Percentiles rank a stretch among this genome's conserved stretches.
These are phyloP conservation scores for Megalops cyprinoides DNA, from an alignment of 2,797 vertebrate genomes.

Conservation along the genomic window DNA sequence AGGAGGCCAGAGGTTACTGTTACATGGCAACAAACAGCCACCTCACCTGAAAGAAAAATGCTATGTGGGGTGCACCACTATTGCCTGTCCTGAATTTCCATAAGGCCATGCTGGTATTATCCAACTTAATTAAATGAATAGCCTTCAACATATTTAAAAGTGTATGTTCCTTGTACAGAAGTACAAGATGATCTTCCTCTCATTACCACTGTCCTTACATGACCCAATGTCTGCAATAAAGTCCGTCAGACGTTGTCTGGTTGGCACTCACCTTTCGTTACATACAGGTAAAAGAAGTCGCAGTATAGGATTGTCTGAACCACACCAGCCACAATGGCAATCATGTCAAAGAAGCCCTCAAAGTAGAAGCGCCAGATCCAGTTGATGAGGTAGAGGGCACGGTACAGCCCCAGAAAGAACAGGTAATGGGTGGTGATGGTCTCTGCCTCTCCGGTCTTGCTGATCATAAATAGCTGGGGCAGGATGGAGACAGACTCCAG, in stretches of 20 bases:
- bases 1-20: neutral
- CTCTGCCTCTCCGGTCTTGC: conserved; percentile 96
- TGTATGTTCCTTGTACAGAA: neutral
- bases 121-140: neutral
- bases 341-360: conserved; percentile 97
- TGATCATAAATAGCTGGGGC: conserved; percentile 98
- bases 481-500: conserved; percentile 94
- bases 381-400: conserved; percentile 94
- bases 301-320: conserved; percentile 98
- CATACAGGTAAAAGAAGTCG: conserved; percentile 98
- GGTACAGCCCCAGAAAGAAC: conserved; percentile 95
- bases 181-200: neutral
- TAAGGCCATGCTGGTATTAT: neutral
- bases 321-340: conserved; percentile 93
- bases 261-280: conserved; percentile 89
- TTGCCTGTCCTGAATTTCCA: neutral
- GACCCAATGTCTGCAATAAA: neutral
- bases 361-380: conserved; percentile 99
- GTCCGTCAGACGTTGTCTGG: neutral
- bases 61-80: neutral
- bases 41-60: neutral
- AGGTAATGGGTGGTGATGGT: conserved; percentile 98
- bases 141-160: neutral
- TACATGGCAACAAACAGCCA: neutral
- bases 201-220: neutral